Conservation (phyloP, 2,113 vertebrate genomes). For the Platysteira castanea region DNA sequence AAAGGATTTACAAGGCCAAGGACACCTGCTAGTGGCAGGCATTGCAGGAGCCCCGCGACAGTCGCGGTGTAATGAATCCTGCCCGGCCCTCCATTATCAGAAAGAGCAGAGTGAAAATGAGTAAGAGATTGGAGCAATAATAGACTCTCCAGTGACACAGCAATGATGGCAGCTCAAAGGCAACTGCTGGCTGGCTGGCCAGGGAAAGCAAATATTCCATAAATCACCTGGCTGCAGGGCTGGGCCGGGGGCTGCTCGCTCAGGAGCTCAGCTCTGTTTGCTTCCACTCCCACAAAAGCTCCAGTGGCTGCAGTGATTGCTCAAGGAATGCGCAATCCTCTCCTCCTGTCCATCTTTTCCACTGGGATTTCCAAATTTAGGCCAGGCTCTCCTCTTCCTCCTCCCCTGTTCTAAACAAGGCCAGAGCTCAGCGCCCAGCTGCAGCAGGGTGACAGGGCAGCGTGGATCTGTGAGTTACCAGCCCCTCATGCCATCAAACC, state of each 20-base stretch:
- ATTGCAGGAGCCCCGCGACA: background rate
- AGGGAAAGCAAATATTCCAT: background rate
- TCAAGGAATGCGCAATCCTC: background rate
- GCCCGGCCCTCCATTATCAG: background rate
- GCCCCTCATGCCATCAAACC: background rate
- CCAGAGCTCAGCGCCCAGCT: background rate
- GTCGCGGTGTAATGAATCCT: background rate
- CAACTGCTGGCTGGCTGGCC: background rate
- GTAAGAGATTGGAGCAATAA: background rate
- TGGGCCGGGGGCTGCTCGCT: background rate
- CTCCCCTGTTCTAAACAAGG: background rate
- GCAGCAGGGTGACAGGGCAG: background rate
- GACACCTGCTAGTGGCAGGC: background rate
- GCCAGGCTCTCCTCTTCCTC: background rate
- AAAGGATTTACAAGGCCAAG: background rate
- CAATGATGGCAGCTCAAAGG: background rate
- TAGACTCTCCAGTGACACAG: background rate
- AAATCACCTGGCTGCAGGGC: background rate
- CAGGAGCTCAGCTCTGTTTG: background rate
- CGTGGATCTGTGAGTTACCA: background rate
- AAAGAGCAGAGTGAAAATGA: background rate
- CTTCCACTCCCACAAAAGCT: background rate
- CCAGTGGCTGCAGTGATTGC: background rate
- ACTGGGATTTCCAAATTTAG: background rate
- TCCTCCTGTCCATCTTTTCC: background rate